Evolutionary conservation across 2,797 vertebrate species (phyloP), one percentile per base, ranked within the genome.

Genomic region (Typhlichthys subterraneus): DNA sequence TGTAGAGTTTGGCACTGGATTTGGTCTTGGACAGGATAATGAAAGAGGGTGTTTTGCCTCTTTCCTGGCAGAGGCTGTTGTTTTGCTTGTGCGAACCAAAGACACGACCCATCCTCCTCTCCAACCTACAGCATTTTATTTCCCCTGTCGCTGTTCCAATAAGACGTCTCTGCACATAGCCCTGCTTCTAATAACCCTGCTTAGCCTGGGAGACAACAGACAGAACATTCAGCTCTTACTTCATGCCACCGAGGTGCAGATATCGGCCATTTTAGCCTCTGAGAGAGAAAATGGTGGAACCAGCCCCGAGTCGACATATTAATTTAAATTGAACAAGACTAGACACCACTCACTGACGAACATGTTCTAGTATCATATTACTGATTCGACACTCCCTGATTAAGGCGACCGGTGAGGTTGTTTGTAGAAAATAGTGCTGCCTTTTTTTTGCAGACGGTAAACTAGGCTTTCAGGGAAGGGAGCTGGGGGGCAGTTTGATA

Each of bases 331-430:
- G 73, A 68, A 81, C 77, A 57, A 68, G 49, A 82, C 69, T 82
- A 89, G 82, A 81, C 79, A 76, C 77, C 80, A 85, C 79, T 79
- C 67, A 90, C 77, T 76, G 77, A 87, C 86, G 66, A 72, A 90
- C 83, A 84, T 84, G 72, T 74, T 79, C 68, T 73, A 83, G 70
- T 87, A 83, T 81, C 67, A 57, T 77, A 89, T 89, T 85, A 91
- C 88, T 88, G 85, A 82, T 82, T 74, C 65, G n/a, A 84, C 77
- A 71, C 87, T 89, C 86, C 90, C 89, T 84, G 88, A 78, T 92
- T 93, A 93, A 93, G 92, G 92, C 91, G 88, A 89, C 81, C 88
- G 90, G 90, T 92, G 91, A 92, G 87, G 80, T 88, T 85, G 33
- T 38, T 82, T 86, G 88, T 93, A 92, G 86, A 92, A 92, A 93